phyloP scores from a whole-genome alignment of 37 sponge, comb jelly and placozoan species.

The Beroe ovata region DNA sequence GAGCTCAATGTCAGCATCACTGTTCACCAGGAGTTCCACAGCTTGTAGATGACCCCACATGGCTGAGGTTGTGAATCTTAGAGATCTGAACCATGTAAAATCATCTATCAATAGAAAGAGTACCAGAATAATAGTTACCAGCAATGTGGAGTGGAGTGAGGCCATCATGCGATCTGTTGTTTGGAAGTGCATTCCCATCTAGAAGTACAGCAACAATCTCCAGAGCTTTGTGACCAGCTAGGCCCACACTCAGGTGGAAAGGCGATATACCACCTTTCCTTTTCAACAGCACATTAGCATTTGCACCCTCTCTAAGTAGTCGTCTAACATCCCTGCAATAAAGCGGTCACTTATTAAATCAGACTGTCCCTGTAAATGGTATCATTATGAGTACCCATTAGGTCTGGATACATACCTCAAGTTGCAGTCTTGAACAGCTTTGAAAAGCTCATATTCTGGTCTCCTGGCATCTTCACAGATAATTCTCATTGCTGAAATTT shows the following conservation, averaged over 20 bases:
- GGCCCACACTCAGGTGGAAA: slow-evolving; percentile 44
- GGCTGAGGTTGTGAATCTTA: slow-evolving; percentile 3
- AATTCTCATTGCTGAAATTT: slow-evolving; percentile 33
- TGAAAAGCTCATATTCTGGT: slow-evolving; percentile 65
- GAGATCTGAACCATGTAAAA: too few relatives aligned
- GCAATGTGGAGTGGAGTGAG: slow-evolving; percentile 62
- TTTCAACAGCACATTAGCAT: slow-evolving; percentile 28
- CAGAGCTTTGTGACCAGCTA: slow-evolving; percentile 28
- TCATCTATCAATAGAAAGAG: too few relatives aligned
- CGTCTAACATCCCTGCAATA: slow-evolving; percentile 13
- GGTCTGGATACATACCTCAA: neutral
- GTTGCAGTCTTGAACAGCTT: slow-evolving; percentile 62
- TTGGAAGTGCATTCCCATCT: slow-evolving; percentile 30
- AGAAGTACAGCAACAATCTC: slow-evolving; percentile 57
- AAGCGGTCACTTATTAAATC: too few relatives aligned
- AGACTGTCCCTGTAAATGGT: too few relatives aligned
- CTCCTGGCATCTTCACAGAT: slow-evolving; percentile 19
- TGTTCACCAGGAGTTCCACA: slow-evolving; percentile 47
- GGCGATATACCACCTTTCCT: slow-evolving; percentile 51
- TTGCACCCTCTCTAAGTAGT: slow-evolving; percentile 51
- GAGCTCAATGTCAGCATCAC: slow-evolving; percentile 67
- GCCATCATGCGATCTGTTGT: slow-evolving; percentile 47
- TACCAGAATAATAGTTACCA: neutral
- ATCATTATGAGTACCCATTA: too few relatives aligned
- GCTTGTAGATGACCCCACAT: slow-evolving; percentile 63